Evolutionary conservation across 2,888 invertebrate genomes (phyloP), one percentile per base, ranked within the genome.

Genomic region (Epirrhoe alternata): DNA sequence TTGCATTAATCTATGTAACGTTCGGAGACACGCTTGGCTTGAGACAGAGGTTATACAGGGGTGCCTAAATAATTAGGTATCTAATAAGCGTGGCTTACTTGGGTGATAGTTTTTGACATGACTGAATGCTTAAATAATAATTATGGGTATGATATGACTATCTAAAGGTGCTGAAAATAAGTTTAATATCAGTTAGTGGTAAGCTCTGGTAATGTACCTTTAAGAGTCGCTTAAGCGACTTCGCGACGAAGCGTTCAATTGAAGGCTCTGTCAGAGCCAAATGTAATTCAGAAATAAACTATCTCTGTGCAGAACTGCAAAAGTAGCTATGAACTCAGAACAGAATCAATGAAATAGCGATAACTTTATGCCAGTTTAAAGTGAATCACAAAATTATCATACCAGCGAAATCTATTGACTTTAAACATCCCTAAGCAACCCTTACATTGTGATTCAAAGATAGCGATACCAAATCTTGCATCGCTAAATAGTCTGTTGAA

Each of bases 11-110:
- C 47, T 53, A 30, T 53, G 53, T 14, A 61, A 50, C 10, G 50
- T 16, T 59, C 71, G 61, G 51, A 60, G 70, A 66, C 66, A 68
- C 62, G 70, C 67, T 70, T 59, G 62, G 61, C 33, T 67, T 65
- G 38, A 61, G 69, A 73, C 74, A 69, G 74, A 77, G 78, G 73
- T 76, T 60, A 61, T 49, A 64, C 55, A 71, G 69, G 71, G 73
- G 69, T 68, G 61, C 24, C 35, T 14, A 60, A 68, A 63, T 65
- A 38, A 64, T 70, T 60, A 64, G 55, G 62, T 52, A 61, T 65
- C 47, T 56, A 35, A 73, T 70, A 73, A 74, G 60, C 68, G 64
- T 66, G 62, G 73, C 69, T 69, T 69, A 60, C 53, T 61, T 52
- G 17, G 49, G 16, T 61, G 47, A 65, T 68, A 68, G 70, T 63